A percentile compares a stretch with the other conserved stretches of the same genome.
These are phyloP conservation scores for Coelopa pilipes DNA, from an alignment of 2,888 invertebrate genomes.

Conservation along the genomic window DNA sequence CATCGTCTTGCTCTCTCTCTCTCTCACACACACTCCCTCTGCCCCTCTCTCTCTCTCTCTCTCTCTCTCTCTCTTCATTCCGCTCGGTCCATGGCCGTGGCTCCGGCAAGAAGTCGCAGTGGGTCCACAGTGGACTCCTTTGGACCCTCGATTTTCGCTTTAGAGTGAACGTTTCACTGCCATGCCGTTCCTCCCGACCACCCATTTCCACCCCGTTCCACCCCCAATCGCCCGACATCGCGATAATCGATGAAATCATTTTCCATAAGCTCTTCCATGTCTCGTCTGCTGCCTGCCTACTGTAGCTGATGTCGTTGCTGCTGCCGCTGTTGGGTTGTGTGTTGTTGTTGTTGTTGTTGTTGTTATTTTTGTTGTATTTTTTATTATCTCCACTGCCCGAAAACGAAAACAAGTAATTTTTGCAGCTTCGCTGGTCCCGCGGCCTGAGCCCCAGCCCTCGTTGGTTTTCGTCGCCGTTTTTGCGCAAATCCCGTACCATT, in stretches of 20 bases:
- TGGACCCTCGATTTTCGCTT: neutral
- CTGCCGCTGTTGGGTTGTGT: neutral
- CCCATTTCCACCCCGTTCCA: slow-evolving; percentile 12
- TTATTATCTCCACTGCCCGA: neutral
- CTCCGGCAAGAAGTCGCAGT: neutral
- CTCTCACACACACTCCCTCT: neutral
- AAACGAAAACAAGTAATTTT: slow-evolving; percentile 17
- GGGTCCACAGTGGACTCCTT: slow-evolving; percentile 5
- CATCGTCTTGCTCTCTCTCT: no score
- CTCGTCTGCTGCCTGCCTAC: no score
- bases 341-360: neutral
- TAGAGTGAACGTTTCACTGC: no score
- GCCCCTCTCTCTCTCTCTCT: neutral
- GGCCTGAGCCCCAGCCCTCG: neutral
- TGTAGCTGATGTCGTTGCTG: no score
- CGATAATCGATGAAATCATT: slow-evolving; percentile 10
- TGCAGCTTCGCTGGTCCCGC: neutral
- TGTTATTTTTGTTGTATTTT: neutral
- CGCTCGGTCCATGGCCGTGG: neutral
- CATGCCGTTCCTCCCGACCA: no score
- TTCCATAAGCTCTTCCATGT: no score
- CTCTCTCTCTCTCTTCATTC: neutral
- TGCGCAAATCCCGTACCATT: slow-evolving; percentile 6
- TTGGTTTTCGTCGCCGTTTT: slow-evolving; percentile 9
- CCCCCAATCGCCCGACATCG: neutral